phyloP scores from a whole-genome alignment of 1,140 invertebrate genomes.

The Littorina saxatilis region DNA sequence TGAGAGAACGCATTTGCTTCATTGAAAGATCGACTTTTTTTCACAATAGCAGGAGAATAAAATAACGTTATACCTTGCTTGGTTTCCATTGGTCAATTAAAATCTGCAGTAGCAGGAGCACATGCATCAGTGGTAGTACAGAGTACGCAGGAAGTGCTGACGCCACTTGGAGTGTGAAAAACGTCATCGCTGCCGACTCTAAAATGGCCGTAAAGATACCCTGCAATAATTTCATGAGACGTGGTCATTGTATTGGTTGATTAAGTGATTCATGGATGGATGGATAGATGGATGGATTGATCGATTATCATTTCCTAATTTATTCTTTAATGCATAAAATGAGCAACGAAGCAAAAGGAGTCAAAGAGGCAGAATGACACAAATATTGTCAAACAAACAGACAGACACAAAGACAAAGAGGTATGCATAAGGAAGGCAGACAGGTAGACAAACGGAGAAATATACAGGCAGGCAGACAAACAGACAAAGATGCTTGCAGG shows the following conservation, averaged over 20 bases:
- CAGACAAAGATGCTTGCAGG: no score
- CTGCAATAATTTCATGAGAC: slow-evolving; percentile 34
- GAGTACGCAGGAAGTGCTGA: slow-evolving; percentile 42
- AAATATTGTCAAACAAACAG: background rate
- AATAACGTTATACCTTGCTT: slow-evolving; percentile 2
- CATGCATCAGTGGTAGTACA: slow-evolving; percentile 44
- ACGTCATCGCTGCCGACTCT: slow-evolving; percentile 44
- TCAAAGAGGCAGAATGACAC: background rate
- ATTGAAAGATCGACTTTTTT: no score
- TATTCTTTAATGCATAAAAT: no score
- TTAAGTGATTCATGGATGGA: no score
- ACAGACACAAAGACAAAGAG: background rate
- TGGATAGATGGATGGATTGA: no score
- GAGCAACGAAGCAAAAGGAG: no score
- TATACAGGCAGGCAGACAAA: background rate
- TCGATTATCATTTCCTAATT: no score
- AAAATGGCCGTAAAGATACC: slow-evolving; percentile 33
- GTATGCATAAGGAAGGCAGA: background rate
- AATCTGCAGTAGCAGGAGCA: slow-evolving; percentile 38
- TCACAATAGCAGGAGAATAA: background rate
- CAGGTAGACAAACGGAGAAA: background rate
- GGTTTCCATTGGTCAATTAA: slow-evolving; percentile 37
- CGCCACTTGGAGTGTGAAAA: slow-evolving; percentile 44
- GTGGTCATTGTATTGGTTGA: no score
- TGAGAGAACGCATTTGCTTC: no score